Evolutionary conservation across 2,113 vertebrate species (phyloP).

Genomic region (Laterallus jamaicensis): DNA sequence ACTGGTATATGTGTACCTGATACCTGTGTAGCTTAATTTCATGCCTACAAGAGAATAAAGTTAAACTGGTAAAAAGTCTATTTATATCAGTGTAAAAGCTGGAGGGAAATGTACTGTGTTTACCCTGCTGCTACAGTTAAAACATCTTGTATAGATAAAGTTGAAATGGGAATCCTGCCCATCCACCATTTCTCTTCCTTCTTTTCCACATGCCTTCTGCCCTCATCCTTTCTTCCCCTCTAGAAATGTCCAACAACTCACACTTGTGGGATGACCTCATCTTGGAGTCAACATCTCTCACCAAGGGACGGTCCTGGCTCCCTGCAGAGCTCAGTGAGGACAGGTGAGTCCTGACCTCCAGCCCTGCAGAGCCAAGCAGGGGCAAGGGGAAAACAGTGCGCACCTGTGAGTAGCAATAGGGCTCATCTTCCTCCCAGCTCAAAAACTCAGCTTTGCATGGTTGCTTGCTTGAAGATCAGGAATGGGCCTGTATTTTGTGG

Average conservation of each 20-base stretch:
- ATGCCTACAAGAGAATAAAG: slow-evolving; percentile 47
- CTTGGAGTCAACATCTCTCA: not conserved
- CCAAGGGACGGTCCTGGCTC: fast-evolving
- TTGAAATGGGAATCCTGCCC: not conserved
- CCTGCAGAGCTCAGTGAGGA: not conserved
- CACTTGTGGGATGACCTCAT: fast-evolving
- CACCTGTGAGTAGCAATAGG: not conserved
- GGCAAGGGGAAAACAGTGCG: not conserved
- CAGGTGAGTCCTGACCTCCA: not conserved
- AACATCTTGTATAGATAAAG: not conserved
- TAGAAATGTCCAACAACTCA: not conserved
- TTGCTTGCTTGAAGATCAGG: not conserved
- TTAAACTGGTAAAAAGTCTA: slow-evolving; percentile 1
- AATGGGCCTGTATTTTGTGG: not conserved
- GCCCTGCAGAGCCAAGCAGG: not conserved
- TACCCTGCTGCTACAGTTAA: not conserved
- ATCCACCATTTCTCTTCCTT: not conserved
- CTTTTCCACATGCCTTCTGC: not conserved
- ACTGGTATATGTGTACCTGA: slow-evolving; percentile 17
- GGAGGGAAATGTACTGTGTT: not conserved
- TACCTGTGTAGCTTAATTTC: slow-evolving; percentile 60
- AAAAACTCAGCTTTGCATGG: not conserved
- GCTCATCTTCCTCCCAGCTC: not conserved
- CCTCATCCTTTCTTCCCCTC: not conserved
- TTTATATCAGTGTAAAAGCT: slow-evolving; percentile 11